Conservation (phyloP, 2,888 invertebrate genomes). For the Drosophila paranaensis region DNA sequence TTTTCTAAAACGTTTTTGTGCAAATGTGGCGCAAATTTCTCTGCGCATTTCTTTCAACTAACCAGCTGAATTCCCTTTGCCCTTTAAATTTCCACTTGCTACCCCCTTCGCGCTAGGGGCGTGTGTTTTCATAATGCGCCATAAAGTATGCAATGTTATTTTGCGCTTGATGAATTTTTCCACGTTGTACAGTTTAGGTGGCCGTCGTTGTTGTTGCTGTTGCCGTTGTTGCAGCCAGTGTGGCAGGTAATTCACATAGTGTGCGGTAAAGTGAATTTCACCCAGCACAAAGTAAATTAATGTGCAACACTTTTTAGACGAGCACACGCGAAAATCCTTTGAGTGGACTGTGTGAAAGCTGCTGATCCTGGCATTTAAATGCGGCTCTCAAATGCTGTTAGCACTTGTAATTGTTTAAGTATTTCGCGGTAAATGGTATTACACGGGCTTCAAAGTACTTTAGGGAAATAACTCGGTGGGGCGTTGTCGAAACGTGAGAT, state of each 20-base stretch:
- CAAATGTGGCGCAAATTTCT: constrained; percentile 69
- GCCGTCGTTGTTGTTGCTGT: constrained; percentile 29
- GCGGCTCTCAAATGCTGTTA: constrained; percentile 1
- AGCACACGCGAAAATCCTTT: constrained; percentile 13
- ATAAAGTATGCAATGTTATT: constrained; percentile 80
- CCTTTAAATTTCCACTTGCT: background rate
- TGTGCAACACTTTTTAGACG: constrained; percentile 39
- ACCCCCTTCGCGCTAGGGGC: constrained; percentile 20
- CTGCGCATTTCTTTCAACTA: constrained; percentile 20
- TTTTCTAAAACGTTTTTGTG: constrained; percentile 76
- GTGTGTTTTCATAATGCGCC: constrained; percentile 79
- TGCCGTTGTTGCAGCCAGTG: constrained; percentile 10
- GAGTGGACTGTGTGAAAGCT: constrained; percentile 17
- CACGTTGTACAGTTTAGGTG: constrained; percentile 61
- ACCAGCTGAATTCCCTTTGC: background rate
- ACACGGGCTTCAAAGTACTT: background rate
- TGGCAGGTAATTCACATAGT: constrained; percentile 39
- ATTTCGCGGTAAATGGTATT: background rate
- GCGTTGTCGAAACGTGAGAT: background rate
- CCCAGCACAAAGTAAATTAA: constrained; percentile 62
- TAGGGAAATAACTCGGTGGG: accelerated
- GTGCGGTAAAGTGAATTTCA: constrained; percentile 57
- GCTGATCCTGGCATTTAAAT: constrained; percentile 28
- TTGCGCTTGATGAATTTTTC: constrained; percentile 80
- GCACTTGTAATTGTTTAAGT: background rate